Evolutionary conservation across 2,113 vertebrate species (phyloP), one percentile per base, ranked within the genome.

Genomic region (Gnathonemus longibarbis): DNA sequence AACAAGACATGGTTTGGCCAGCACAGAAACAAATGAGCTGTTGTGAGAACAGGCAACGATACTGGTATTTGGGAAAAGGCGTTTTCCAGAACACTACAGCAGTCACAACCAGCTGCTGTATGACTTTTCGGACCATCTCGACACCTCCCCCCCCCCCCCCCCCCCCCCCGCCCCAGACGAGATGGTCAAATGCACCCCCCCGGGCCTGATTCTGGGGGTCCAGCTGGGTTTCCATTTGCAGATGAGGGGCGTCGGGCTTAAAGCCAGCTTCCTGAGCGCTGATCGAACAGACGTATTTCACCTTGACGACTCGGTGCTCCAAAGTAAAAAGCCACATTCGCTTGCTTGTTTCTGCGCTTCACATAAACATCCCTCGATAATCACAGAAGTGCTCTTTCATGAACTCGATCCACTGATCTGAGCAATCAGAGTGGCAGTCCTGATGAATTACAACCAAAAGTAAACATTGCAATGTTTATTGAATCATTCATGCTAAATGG

Each of bases 401-500:
- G 52, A 66, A 46, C 48, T 17, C 21, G 42, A 46, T 66, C 87
- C 56, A 42, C 35, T 58, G 53, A 66, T 62, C 56, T 88, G 53
- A 45, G 87, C 56, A 88, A 88, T 88, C 87, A 88, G 52, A 88
- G 31, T 35, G 56, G 53, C 87, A 88, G 39, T 66, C 35, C 39
- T 58, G 87, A 66, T 46, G 56, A 88, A 88, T 88, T 58, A 88
- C 31, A 62, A 88, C 87, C 52, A 88, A 88, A 88, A 56, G 52
- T 88, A 62, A 88, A 66, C 87, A 88, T 45, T 66, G 39, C 87
- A 66, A 66, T 62, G 87, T 88, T 88, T 62, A 45, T 58, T 88
- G 87, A 88, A 50, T 88, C 56, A 50, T 66, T 88, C 56, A 62
- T 88, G 87, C 53, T 88, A 62, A 88, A 66, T 66, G 87, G 87